Evolutionary conservation across 2,888 invertebrate species (phyloP).

Genomic region (Pristionchus arcanus): DNA sequence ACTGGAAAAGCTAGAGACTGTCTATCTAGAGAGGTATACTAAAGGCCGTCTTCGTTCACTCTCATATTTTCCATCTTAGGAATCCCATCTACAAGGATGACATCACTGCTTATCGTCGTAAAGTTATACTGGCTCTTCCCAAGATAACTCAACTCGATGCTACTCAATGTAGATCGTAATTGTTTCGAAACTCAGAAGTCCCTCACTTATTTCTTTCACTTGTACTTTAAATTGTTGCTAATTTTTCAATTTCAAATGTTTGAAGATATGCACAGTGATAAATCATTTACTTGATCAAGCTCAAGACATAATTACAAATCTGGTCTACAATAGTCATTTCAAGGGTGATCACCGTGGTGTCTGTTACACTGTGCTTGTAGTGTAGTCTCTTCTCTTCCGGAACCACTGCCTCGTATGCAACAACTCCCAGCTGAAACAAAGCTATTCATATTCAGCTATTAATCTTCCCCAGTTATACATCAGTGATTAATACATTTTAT

Average conservation of each 20-base stretch:
- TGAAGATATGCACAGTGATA: background rate
- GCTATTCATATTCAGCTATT: background rate
- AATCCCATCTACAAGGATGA: slow-evolving; percentile 85
- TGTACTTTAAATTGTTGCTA: background rate
- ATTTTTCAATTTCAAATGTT: slow-evolving; percentile 14
- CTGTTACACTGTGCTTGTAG: slow-evolving; percentile 73
- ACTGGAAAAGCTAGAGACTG: slow-evolving; percentile 84
- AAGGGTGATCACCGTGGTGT: slow-evolving; percentile 61
- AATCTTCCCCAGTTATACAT: background rate
- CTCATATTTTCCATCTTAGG: slow-evolving; percentile 80
- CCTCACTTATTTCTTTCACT: background rate
- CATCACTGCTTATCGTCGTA: slow-evolving; percentile 82
- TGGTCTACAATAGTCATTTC: slow-evolving; percentile 56
- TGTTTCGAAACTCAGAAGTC: background rate
- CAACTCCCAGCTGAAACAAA: slow-evolving; percentile 61
- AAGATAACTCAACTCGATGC: slow-evolving; percentile 95
- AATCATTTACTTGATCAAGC: too few species aligned
- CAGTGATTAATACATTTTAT: background rate
- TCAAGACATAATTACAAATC: slow-evolving; percentile 11
- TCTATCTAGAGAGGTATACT: slow-evolving; percentile 92
- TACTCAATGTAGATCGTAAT: slow-evolving; percentile 79
- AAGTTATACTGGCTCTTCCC: slow-evolving; percentile 91
- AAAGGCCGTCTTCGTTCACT: too few species aligned
- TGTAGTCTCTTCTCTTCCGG: too few species aligned
- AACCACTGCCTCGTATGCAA: slow-evolving; percentile 69